These are phyloP conservation scores for Tribolium castaneum DNA, from an alignment of 1,140 invertebrate species.

Conservation along the genomic window DNA sequence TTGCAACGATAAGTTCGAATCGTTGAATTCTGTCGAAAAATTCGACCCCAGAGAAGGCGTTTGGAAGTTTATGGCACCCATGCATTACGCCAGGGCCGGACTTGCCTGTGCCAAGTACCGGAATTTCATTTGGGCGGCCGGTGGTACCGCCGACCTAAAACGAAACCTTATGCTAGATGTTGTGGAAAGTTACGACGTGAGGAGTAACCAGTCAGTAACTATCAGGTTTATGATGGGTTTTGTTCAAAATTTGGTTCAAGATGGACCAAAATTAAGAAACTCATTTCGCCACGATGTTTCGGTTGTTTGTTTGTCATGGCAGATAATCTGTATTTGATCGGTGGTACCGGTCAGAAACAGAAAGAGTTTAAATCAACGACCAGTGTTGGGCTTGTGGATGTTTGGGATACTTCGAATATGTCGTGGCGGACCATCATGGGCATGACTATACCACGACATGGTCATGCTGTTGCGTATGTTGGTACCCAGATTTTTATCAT, in stretches of 20 bases:
- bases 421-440: slow-evolving; percentile 68
- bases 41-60: slow-evolving; percentile 67
- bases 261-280: slow-evolving; percentile 66
- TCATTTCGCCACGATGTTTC: slow-evolving; percentile 67
- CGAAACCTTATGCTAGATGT: slow-evolving; percentile 66
- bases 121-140: slow-evolving; percentile 74
- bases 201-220: slow-evolving; percentile 67
- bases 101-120: slow-evolving; percentile 68
- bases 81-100: slow-evolving; percentile 69
- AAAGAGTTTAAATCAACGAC: slow-evolving; percentile 67
- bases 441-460: slow-evolving; percentile 71
- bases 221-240: too few relatives aligned
- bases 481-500: slow-evolving; percentile 72
- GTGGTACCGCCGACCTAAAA: slow-evolving; percentile 71
- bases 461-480: slow-evolving; percentile 70
- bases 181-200: slow-evolving; percentile 72
- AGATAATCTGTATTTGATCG: slow-evolving; percentile 70
- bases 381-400: slow-evolving; percentile 69
- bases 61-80: slow-evolving; percentile 69
- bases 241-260: too few relatives aligned
- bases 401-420: slow-evolving; percentile 67
- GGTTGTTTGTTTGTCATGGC: slow-evolving; percentile 68
- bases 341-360: slow-evolving; percentile 68
- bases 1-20: not conserved
- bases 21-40: slow-evolving; percentile 69